phyloP scores from a whole-genome alignment of 2,797 vertebrate genomes.

The Brachyrhaphis roseni region DNA sequence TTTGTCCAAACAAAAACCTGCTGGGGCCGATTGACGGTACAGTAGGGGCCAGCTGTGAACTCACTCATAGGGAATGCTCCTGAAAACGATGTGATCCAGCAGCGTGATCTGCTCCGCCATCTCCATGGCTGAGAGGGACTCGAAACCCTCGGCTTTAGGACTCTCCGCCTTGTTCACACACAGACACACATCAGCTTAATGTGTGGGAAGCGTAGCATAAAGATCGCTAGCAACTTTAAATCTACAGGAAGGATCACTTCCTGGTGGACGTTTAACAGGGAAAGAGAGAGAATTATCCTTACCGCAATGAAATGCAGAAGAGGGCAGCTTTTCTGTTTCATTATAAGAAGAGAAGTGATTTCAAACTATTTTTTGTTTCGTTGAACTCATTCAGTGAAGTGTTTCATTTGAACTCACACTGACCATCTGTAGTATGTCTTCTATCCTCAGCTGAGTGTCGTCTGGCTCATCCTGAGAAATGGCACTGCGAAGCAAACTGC shows the following conservation, averaged over 20 bases:
- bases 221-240: not conserved
- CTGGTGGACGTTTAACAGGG: not conserved
- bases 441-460: constrained; percentile 89
- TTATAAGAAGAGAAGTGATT: constrained; percentile 42
- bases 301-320: constrained; percentile 78
- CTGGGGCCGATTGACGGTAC: not conserved
- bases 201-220: not conserved
- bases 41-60: constrained; percentile 47
- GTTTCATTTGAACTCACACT: constrained; percentile 53
- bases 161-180: constrained; percentile 81
- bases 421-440: constrained; percentile 91
- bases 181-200: constrained; percentile 10
- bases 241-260: not conserved
- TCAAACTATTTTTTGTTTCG: not conserved
- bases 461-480: constrained; percentile 95
- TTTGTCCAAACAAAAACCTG: not conserved
- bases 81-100: constrained; percentile 93
- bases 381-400: not conserved
- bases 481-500: constrained; percentile 76
- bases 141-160: constrained; percentile 89
- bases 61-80: constrained; percentile 95
- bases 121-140: constrained; percentile 93
- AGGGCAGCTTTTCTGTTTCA: constrained; percentile 72
- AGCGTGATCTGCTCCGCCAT: constrained; percentile 96
- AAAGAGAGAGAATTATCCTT: constrained; percentile 33